Conservation (phyloP, 2,888 invertebrate genomes). For the Alloscopus bannaensis region DNA sequence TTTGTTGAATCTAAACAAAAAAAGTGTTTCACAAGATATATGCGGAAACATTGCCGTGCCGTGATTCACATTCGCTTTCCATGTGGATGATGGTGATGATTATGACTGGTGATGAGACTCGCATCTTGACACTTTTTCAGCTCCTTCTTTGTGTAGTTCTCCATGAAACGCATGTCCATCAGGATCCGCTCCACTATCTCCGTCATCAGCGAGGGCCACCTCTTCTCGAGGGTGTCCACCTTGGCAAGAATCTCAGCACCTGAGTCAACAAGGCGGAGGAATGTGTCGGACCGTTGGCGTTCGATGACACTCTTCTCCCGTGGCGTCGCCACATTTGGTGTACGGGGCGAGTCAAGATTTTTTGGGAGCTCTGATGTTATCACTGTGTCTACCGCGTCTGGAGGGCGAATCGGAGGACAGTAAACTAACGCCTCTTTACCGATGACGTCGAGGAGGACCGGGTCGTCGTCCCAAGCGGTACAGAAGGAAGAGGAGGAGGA, state of each 20-base stretch:
- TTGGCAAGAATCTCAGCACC: conserved; percentile 87
- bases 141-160: conserved; percentile 84
- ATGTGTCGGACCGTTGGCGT: conserved; percentile 34
- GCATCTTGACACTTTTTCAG: conserved; percentile 73
- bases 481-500: conserved; percentile 48
- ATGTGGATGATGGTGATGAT: neutral
- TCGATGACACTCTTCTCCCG: neutral
- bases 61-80: neutral
- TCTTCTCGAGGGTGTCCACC: conserved; percentile 83
- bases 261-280: conserved; percentile 78
- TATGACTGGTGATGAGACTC: conserved; percentile 23
- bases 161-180: conserved; percentile 87
- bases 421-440: conserved; percentile 72
- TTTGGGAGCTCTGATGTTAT: neutral
- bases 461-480: conserved; percentile 72
- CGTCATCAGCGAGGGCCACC: conserved; percentile 86
- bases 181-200: conserved; percentile 87
- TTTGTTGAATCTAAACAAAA: no score
- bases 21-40: no score
- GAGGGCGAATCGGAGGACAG: conserved; percentile 44
- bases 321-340: no score
- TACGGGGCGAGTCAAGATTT: neutral
- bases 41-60: no score
- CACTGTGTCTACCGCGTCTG: neutral
- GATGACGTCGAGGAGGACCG: conserved; percentile 72